A percentile compares a stretch with the other conserved stretches of the same genome.
phyloP scores from a whole-genome alignment of 2,888 invertebrate genomes.

The Pandemis heparana region DNA sequence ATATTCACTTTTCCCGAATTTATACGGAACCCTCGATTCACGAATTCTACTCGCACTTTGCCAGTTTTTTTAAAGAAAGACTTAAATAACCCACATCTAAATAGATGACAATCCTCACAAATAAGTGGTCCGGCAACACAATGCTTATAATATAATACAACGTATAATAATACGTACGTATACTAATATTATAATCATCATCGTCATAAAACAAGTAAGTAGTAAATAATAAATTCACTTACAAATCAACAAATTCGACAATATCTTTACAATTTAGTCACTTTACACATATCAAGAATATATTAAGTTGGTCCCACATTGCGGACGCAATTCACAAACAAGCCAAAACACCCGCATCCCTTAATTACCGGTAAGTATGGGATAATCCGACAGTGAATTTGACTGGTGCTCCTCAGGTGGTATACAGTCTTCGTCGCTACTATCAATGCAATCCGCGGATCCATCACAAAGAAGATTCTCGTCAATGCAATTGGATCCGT shows the following conservation, averaged over 20 bases:
- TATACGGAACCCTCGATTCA: too few species aligned
- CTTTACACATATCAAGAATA: slow-evolving; percentile 16
- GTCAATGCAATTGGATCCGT: slow-evolving; percentile 87
- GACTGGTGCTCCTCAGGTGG: slow-evolving; percentile 14
- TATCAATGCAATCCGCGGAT: slow-evolving; percentile 86
- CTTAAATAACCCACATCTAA: too few species aligned
- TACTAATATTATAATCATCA: neutral
- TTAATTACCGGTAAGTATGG: slow-evolving; percentile 32
- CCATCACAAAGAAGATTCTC: slow-evolving; percentile 86
- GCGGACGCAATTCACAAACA: slow-evolving; percentile 25
- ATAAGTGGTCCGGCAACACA: too few species aligned
- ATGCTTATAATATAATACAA: neutral
- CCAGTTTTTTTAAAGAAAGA: too few species aligned
- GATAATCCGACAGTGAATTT: slow-evolving; percentile 36
- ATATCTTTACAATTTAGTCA: slow-evolving; percentile 30
- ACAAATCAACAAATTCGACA: neutral
- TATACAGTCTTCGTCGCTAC: slow-evolving; percentile 87
- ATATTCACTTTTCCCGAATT: too few species aligned
- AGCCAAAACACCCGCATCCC: slow-evolving; percentile 21
- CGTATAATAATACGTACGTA: too few species aligned
- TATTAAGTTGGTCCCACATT: slow-evolving; percentile 19
- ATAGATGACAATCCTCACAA: too few species aligned
- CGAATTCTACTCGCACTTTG: too few species aligned
- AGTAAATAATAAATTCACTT: neutral
- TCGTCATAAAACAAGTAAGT: neutral